These are phyloP conservation scores for Xanthorhoe spadicearia DNA, from an alignment of 2,888 invertebrate species.

Conservation along the genomic window DNA sequence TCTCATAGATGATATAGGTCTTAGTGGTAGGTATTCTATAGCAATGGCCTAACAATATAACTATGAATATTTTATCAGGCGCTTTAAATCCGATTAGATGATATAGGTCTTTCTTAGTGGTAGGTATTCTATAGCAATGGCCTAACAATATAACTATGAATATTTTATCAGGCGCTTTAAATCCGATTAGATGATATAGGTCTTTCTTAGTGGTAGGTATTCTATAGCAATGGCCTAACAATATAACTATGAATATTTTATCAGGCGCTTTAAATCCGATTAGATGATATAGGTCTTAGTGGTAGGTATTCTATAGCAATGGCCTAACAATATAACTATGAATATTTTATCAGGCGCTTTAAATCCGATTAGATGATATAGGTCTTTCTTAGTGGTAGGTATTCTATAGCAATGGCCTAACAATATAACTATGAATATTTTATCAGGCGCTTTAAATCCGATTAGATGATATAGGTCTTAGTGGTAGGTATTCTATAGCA, in stretches of 20 bases:
- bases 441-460: conserved; percentile 1
- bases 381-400: no score
- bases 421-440: neutral
- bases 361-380: neutral
- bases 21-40: no score
- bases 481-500: no score
- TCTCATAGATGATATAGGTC: no score
- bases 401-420: neutral
- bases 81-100: neutral
- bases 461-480: no score
- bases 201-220: no score
- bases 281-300: no score
- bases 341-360: conserved; percentile 2
- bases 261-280: neutral
- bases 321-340: neutral
- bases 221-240: neutral
- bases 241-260: neutral
- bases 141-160: neutral
- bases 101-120: no score
- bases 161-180: conserved; percentile 1
- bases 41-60: neutral
- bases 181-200: neutral
- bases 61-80: conserved; percentile 5
- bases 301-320: no score
- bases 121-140: neutral